These are phyloP conservation scores for Castor canadensis DNA, from an alignment of 2,113 vertebrate species.

Conservation along the genomic window DNA sequence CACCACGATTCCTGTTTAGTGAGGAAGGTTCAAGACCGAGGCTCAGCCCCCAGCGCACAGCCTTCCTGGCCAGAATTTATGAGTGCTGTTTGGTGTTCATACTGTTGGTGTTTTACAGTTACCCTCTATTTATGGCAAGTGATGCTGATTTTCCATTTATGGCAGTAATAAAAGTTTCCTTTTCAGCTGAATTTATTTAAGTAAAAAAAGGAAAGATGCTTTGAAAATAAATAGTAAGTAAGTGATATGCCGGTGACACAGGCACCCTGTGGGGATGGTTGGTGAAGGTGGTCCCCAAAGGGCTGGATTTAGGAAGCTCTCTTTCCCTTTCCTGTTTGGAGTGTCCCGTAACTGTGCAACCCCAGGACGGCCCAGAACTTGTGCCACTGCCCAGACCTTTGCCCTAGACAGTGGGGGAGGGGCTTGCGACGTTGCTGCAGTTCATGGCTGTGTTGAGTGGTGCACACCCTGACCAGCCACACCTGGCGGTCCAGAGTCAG, in stretches of 20 bases:
- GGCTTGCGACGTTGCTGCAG: fast-evolving
- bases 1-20: not conserved
- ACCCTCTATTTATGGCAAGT: constrained; percentile 70
- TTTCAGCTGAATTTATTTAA: constrained; percentile 77
- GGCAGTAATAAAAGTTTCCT: constrained; percentile 71
- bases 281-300: not conserved
- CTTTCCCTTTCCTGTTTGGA: not conserved
- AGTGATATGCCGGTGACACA: constrained; percentile 37
- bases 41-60: not conserved
- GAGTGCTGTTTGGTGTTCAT: not conserved
- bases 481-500: not conserved
- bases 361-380: fast-evolving
- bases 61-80: constrained; percentile 36
- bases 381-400: not conserved
- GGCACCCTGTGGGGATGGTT: not conserved
- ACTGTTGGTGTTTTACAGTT: constrained; percentile 70
- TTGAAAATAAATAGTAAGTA: constrained; percentile 71
- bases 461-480: not conserved
- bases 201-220: constrained; percentile 73
- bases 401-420: not conserved
- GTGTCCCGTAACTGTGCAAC: not conserved
- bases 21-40: not conserved
- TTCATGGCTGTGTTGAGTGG: not conserved
- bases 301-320: not conserved
- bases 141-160: constrained; percentile 75